Evolutionary conservation across 2,797 vertebrate genomes (phyloP).

Genomic region (Tolypeutes matacus): DNA sequence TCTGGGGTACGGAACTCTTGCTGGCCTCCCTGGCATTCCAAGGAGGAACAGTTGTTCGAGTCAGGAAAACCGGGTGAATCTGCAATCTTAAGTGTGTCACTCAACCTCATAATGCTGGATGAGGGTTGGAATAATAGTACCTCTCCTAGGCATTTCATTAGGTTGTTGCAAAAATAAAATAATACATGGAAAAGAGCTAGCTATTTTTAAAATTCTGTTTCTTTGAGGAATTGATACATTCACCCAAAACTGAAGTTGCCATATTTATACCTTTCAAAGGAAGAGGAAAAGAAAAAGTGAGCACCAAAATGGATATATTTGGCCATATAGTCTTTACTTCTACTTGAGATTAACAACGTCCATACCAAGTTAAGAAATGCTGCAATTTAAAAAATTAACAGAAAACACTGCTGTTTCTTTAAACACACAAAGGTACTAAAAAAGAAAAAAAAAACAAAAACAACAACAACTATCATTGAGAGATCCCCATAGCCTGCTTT

Average conservation of each 20-base stretch:
- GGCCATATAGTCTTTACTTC: not conserved
- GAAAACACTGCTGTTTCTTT: conserved; percentile 11
- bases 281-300: not conserved
- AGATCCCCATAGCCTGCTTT: not conserved
- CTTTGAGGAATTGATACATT: not conserved
- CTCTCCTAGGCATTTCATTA: not conserved
- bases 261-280: not conserved
- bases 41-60: not conserved
- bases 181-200: not conserved
- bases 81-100: not conserved
- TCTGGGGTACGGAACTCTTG: not conserved
- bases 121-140: not conserved
- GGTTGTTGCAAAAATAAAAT: not conserved
- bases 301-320: not conserved
- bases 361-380: conserved; percentile 28
- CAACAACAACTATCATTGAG: not conserved
- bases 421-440: not conserved
- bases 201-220: conserved; percentile 22
- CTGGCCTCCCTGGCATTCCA: not conserved
- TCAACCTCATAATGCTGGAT: not conserved
- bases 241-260: not conserved
- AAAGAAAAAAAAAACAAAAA: not conserved
- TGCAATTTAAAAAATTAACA: not conserved
- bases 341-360: not conserved
- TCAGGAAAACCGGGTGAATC: not conserved